phyloP scores from a whole-genome alignment of 2,113 vertebrate species.

The Saccopteryx bilineata region DNA sequence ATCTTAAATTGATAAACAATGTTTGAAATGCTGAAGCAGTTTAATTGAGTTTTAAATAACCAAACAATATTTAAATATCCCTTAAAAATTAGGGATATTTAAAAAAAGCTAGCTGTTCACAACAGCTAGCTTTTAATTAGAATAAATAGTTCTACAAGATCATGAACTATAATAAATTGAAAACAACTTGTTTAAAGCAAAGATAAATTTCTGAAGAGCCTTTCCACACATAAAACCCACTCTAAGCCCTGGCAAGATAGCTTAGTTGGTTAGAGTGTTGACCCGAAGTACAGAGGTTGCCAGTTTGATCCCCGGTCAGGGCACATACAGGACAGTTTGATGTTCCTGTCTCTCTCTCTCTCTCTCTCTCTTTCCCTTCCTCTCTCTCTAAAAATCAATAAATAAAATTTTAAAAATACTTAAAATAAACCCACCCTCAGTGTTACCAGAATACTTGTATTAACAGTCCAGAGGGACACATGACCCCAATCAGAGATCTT shows the following conservation, averaged over 20 bases:
- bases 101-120: neutral
- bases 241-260: neutral
- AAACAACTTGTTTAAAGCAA: slow-evolving; percentile 54
- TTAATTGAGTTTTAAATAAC: slow-evolving; percentile 58
- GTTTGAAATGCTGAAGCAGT: slow-evolving; percentile 51
- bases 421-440: neutral
- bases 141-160: slow-evolving; percentile 23
- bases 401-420: too few species aligned
- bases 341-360: too few species aligned
- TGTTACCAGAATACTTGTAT: neutral
- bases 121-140: slow-evolving; percentile 15
- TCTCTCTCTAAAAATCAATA: too few species aligned
- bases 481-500: neutral
- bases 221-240: slow-evolving; percentile 44
- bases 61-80: slow-evolving; percentile 16
- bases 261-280: too few species aligned
- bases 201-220: slow-evolving; percentile 35
- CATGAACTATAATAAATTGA: slow-evolving; percentile 9
- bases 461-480: neutral
- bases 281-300: too few species aligned
- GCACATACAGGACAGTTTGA: too few species aligned
- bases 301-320: too few species aligned
- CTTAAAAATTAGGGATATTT: slow-evolving; percentile 11
- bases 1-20: slow-evolving; percentile 15
- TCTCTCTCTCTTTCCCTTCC: too few species aligned